Evolutionary conservation across 2,888 invertebrate genomes (phyloP), one percentile per base, ranked within the genome.

Genomic region (Xylota sylvarum): DNA sequence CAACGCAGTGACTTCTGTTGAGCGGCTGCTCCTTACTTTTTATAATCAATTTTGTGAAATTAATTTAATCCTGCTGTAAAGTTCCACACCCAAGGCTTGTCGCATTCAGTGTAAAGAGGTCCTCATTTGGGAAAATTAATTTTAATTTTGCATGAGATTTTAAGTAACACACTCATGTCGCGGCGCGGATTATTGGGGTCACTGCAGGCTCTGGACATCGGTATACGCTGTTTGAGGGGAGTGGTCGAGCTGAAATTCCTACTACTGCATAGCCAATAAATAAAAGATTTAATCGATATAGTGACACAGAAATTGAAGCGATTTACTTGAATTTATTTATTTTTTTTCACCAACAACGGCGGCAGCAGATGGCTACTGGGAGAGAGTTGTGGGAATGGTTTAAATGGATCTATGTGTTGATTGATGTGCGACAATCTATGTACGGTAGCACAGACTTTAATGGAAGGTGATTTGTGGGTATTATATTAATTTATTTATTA

Each of bases 131-230:
- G 81, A 74, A 81, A 81, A 81, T 81, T 81, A 69, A 81, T 74
- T 81, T 81, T 81, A 81, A 81, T 81, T 81, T 81, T 74, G 60
- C 12, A 74, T 81, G 74, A 62, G 81, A 81, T 74, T 81, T 74
- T 46, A 69, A 74, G 74, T 37, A 46, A 30, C 52, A 62, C 48
- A 69, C 37, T 69, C 40, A 52, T 35, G 23, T 3, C 23, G 23
- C 3, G 23, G 2, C 23, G 23, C 37, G 43, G 17, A 27, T 14
- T 14, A 43, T 70, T 9, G 60, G 35, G 69, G 40, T 69, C 60
- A 69, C 9, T 52, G 67, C 56, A 73, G 10, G 62, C 55, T 30
- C 43, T 7, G 37, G 40, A 30, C 60, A 37, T 6, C 5, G n/a
- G 37, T 50, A 73, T 27, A 62, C 60, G 62, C 52, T 17, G 40